phyloP scores from a whole-genome alignment of 2,888 invertebrate species.

The Luperina testacea region DNA sequence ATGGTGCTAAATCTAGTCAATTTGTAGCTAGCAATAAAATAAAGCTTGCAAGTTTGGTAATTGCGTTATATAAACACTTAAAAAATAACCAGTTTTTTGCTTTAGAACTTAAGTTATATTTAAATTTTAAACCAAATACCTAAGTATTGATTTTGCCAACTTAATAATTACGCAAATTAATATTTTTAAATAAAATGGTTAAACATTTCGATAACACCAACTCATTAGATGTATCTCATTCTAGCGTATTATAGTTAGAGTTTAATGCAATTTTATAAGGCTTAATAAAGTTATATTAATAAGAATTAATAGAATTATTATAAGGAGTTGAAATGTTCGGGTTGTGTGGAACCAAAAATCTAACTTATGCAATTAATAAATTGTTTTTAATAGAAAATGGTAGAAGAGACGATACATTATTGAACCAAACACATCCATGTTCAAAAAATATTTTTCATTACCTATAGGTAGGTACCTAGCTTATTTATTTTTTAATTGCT shows the following conservation, averaged over 20 bases:
- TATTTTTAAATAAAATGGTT: slow-evolving; percentile 33
- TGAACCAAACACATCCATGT: slow-evolving; percentile 46
- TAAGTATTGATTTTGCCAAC: slow-evolving; percentile 47
- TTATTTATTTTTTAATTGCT: slow-evolving; percentile 35
- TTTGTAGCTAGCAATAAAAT: slow-evolving; percentile 65
- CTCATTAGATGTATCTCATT: slow-evolving; percentile 48
- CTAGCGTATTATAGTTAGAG: slow-evolving; percentile 51
- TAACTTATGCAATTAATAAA: slow-evolving; percentile 40
- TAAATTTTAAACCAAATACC: slow-evolving; percentile 14
- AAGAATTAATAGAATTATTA: slow-evolving; percentile 36
- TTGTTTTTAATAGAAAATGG: slow-evolving; percentile 25
- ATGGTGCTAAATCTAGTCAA: slow-evolving; percentile 79
- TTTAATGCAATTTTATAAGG: slow-evolving; percentile 62
- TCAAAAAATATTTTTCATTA: slow-evolving; percentile 23
- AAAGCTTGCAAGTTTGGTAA: slow-evolving; percentile 61
- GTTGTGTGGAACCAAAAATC: slow-evolving; percentile 65
- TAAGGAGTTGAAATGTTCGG: slow-evolving; percentile 49
- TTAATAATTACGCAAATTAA: slow-evolving; percentile 41
- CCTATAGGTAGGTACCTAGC: neutral
- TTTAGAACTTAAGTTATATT: slow-evolving; percentile 30
- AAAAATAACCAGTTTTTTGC: slow-evolving; percentile 21
- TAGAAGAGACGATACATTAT: neutral
- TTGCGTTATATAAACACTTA: slow-evolving; percentile 20
- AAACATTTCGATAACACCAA: slow-evolving; percentile 55
- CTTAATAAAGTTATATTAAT: slow-evolving; percentile 56